Conservation (phyloP, 2,888 invertebrate species). For the Stegana nigrithorax region DNA sequence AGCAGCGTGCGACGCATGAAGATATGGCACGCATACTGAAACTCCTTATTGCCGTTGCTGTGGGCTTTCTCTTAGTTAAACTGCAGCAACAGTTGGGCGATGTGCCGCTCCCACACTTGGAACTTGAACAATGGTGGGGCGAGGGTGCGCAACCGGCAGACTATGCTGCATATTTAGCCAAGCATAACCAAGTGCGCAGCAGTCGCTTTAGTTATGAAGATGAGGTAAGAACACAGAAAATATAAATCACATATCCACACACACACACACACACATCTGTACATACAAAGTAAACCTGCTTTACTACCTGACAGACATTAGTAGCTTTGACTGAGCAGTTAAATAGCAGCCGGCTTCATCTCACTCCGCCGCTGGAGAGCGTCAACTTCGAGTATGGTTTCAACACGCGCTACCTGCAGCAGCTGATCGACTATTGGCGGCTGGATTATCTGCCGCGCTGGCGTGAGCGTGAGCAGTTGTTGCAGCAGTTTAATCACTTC, state of each 20-base stretch:
- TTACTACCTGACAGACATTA: too few relatives aligned
- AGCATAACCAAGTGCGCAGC: slow-evolving; percentile 45
- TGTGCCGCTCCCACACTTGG: slow-evolving; percentile 45
- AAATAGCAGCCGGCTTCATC: slow-evolving; percentile 67
- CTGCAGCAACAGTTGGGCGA: slow-evolving; percentile 41
- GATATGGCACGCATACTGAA: slow-evolving; percentile 50
- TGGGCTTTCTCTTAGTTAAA: slow-evolving; percentile 49
- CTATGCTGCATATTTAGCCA: slow-evolving; percentile 50
- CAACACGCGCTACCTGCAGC: slow-evolving; percentile 76
- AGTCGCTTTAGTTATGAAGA: slow-evolving; percentile 49
- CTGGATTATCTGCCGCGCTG: slow-evolving; percentile 78
- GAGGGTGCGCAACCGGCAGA: slow-evolving; percentile 53
- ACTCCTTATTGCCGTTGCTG: slow-evolving; percentile 48
- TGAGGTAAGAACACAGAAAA: too few relatives aligned
- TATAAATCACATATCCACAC: too few relatives aligned
- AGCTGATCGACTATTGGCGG: slow-evolving; percentile 82
- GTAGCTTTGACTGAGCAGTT: too few relatives aligned
- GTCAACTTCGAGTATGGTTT: slow-evolving; percentile 85
- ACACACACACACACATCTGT: too few relatives aligned
- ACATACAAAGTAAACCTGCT: too few relatives aligned
- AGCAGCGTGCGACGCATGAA: too few relatives aligned
- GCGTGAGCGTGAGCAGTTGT: slow-evolving; percentile 74
- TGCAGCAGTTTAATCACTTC: slow-evolving; percentile 82
- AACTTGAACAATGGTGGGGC: slow-evolving; percentile 63
- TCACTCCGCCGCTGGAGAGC: slow-evolving; percentile 74